Evolutionary conservation across 2,113 vertebrate genomes (phyloP), one percentile per base, ranked within the genome.

Genomic region (Cyanoderma ruficeps): DNA sequence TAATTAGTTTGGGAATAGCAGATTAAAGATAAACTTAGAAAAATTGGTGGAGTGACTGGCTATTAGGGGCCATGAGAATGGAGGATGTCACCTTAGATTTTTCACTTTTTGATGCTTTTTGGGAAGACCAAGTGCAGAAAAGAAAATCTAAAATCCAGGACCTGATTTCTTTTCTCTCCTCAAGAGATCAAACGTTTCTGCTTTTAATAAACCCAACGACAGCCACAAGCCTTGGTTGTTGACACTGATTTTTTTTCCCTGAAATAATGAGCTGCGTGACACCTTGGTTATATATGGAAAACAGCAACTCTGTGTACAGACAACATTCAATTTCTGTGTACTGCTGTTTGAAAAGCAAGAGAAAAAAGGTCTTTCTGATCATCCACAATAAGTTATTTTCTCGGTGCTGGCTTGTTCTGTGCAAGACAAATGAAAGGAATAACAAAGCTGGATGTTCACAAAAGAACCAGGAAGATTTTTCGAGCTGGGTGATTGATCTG

Each of bases 11-110:
- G 83, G 79, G 68, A 92, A 80, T 16, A 89, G 90, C 14, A 93
- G 78, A 94, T 97, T 95, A 94, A 93, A 93, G 87, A 93, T 86
- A 96, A 95, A 91, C 63, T 93, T 44, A 20, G 89, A 56, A 87
- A 82, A 96, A 90, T 7, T 85, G 60, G 39, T 77, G 79, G 64
- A 93, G 55, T 46, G 90, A 57, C 41, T 90, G 92, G 81, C 89
- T 91, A 95, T 78, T 71, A 93, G 67, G 39, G 53, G 72, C 71
- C 83, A 76, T 8, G 23, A 87, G 46, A 79, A 94, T 3, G 8
- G 50, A 59, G 33, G 18, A 47, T 61, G 83, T 83, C 94, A 93
- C 37, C 4, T 77, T 77, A 28, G 47, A 83, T 81, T 95, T 96
- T 89, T 76, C 70, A 67, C n/a, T 92, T 95, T 88, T 49, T 39